Evolutionary conservation across 1,140 invertebrate genomes (phyloP).

Genomic region (Conus ventricosus): DNA sequence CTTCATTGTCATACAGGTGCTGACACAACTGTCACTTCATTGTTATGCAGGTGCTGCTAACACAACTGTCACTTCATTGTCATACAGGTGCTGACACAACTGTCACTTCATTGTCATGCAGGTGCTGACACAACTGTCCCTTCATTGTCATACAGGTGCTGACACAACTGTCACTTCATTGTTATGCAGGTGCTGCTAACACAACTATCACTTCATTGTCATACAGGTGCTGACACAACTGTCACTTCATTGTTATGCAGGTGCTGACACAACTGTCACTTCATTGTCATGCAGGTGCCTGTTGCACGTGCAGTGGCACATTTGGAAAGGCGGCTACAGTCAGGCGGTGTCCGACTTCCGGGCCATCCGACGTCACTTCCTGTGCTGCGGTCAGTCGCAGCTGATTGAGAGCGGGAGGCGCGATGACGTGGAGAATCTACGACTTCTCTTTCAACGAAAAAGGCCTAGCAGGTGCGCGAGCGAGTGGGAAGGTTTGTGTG

Average conservation of each 20-base stretch:
- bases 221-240: no score
- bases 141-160: no score
- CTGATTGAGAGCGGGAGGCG: conserved; percentile 9
- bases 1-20: no score
- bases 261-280: background rate
- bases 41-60: background rate
- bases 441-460: conserved; percentile 14
- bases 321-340: conserved; percentile 28
- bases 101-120: no score
- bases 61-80: no score
- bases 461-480: conserved; percentile 1
- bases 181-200: no score
- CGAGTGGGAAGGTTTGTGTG: background rate
- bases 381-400: conserved; percentile 13
- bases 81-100: no score
- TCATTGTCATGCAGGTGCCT: background rate
- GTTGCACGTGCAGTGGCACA: conserved; percentile 31
- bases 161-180: no score
- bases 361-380: conserved; percentile 29
- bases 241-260: background rate
- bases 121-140: no score
- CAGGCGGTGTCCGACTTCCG: conserved; percentile 35
- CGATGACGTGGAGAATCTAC: conserved; percentile 20
- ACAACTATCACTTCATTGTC: no score
- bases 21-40: no score